These are phyloP conservation scores for Takifugu rubripes DNA, from an alignment of 2,797 vertebrate species.

Conservation along the genomic window DNA sequence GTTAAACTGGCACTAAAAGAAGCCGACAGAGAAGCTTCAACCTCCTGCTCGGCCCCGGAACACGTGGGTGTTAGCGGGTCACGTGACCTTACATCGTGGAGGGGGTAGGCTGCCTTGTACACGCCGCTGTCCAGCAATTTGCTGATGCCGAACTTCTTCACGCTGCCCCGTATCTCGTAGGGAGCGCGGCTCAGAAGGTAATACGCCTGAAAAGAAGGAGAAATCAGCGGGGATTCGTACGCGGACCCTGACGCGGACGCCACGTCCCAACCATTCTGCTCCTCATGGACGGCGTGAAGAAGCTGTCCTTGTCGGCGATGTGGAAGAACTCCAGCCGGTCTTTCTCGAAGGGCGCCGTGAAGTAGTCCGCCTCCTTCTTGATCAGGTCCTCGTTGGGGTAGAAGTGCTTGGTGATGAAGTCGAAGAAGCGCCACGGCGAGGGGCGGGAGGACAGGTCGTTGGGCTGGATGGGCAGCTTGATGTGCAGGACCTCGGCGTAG, in stretches of 20 bases:
- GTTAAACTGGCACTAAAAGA: slow-evolving; percentile 80
- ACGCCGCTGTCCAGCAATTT: slow-evolving; percentile 84
- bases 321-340: slow-evolving; percentile 80
- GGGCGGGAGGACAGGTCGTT: slow-evolving; percentile 74
- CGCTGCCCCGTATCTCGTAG: slow-evolving; percentile 77
- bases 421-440: slow-evolving; percentile 80
- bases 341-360: slow-evolving; percentile 91
- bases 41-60: neutral
- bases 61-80: neutral
- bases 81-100: slow-evolving; percentile 83
- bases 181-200: slow-evolving; percentile 87
- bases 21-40: neutral
- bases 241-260: too few relatives aligned
- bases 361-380: slow-evolving; percentile 83
- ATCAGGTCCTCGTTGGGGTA: slow-evolving; percentile 83
- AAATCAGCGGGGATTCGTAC: neutral
- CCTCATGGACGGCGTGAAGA: slow-evolving; percentile 90
- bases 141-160: slow-evolving; percentile 89
- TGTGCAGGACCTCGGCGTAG: slow-evolving; percentile 87
- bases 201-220: slow-evolving; percentile 73
- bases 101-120: slow-evolving; percentile 92
- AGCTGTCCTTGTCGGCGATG: slow-evolving; percentile 77
- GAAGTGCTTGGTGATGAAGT: slow-evolving; percentile 82
- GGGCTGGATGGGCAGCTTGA: slow-evolving; percentile 85
- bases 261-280: slow-evolving; percentile 84